A percentile compares a stretch with the other conserved stretches of the same genome.
These are phyloP conservation scores for Macquaria ambigua DNA, from an alignment of 2,113 vertebrate species.

Conservation along the genomic window DNA sequence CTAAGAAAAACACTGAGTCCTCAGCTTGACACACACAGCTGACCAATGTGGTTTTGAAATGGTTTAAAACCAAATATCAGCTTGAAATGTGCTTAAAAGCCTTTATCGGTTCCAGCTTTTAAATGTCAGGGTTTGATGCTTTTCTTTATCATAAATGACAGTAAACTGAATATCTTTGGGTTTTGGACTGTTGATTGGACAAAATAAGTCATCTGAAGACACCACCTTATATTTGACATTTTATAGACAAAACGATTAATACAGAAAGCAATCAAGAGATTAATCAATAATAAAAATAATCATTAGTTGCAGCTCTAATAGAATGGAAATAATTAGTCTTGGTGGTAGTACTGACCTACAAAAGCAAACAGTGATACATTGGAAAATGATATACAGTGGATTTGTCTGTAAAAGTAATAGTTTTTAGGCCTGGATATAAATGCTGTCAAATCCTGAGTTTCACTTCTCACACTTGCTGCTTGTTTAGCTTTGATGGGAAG, in stretches of 20 bases:
- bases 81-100: not conserved
- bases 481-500: not conserved
- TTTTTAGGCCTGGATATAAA: not conserved
- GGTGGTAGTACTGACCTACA: too few species aligned
- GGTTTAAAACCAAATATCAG: not conserved
- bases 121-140: not conserved
- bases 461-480: not conserved
- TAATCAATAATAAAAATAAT: not conserved
- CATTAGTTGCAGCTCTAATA: not conserved
- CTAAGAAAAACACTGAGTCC: not conserved
- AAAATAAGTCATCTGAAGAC: too few species aligned
- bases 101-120: not conserved
- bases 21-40: too few species aligned
- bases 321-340: too few species aligned
- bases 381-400: not conserved
- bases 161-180: not conserved
- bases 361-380: too few species aligned
- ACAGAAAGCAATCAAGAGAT: not conserved
- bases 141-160: not conserved
- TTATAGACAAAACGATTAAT: not conserved
- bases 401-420: not conserved
- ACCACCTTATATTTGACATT: not conserved
- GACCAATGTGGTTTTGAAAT: not conserved
- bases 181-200: not conserved
- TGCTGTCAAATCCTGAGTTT: not conserved